Evolutionary conservation across 2,113 vertebrate species (phyloP).

Genomic region (Laticauda laticaudata): DNA sequence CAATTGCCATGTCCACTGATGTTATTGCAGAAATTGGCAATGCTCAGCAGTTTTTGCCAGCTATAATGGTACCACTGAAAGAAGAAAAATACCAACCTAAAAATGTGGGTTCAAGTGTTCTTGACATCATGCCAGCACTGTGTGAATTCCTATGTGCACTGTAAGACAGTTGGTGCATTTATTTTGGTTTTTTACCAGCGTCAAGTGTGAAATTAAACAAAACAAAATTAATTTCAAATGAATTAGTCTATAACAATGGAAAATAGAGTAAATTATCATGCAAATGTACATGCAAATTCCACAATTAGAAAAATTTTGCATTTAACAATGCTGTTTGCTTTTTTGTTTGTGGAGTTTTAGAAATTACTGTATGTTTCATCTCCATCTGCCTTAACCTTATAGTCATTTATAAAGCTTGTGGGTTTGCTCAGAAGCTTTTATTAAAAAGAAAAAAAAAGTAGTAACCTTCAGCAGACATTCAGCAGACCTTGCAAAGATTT

Average conservation of each 20-base stretch:
- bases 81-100: not conserved
- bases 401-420: conserved; percentile 43
- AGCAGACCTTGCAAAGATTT: conserved; percentile 72
- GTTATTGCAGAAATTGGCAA: not conserved
- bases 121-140: not conserved
- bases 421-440: conserved; percentile 39
- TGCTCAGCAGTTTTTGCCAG: not conserved
- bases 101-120: not conserved
- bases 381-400: conserved; percentile 34
- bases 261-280: conserved; percentile 32
- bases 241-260: not conserved
- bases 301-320: not conserved
- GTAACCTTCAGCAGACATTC: conserved; percentile 73
- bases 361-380: conserved; percentile 24
- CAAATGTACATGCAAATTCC: conserved; percentile 20
- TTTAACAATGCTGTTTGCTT: conserved; percentile 29
- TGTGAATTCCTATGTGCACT: not conserved
- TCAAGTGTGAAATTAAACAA: not conserved
- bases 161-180: not conserved
- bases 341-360: not conserved
- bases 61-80: not conserved
- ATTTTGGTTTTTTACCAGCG: not conserved
- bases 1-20: not conserved
- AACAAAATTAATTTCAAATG: not conserved
- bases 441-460: not conserved